A percentile compares a stretch with the other conserved stretches of the same genome.
Evolutionary conservation across 2,888 invertebrate species (phyloP).

Genomic region (Alloscopus bannaensis): DNA sequence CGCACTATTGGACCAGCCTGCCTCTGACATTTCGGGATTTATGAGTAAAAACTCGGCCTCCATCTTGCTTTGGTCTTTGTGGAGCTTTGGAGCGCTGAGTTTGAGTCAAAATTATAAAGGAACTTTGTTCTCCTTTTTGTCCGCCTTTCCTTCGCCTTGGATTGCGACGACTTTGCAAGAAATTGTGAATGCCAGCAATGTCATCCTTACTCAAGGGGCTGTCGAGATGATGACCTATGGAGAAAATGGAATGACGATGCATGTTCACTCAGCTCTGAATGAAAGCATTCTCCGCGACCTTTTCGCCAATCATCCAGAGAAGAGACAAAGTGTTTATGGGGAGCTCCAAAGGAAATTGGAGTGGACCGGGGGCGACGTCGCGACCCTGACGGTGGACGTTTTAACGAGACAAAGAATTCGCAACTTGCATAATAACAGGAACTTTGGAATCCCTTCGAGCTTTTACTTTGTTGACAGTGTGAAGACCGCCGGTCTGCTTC

Average conservation of each 20-base stretch:
- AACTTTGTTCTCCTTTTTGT: constrained; percentile 44
- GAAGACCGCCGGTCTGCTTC: background rate
- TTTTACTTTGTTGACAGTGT: constrained; percentile 31
- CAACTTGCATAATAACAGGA: constrained; percentile 24
- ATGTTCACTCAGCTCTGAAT: constrained; percentile 22
- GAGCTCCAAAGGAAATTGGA: constrained; percentile 1
- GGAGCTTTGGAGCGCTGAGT: constrained; percentile 36
- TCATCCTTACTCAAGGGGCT: constrained; percentile 13
- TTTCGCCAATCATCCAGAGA: background rate
- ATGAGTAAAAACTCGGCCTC: background rate
- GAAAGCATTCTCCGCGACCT: constrained; percentile 22
- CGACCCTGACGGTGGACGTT: constrained; percentile 1
- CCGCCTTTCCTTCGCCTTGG: constrained; percentile 29
- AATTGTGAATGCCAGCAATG: constrained; percentile 3
- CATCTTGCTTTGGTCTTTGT: constrained; percentile 22
- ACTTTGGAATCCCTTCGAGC: background rate
- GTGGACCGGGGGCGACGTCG: constrained; percentile 27
- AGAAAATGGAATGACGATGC: background rate
- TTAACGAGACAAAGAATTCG: constrained; percentile 1
- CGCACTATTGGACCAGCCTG: constrained; percentile 32
- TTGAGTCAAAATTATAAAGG: constrained; percentile 50
- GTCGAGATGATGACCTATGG: background rate
- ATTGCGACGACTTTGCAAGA: constrained; percentile 19
- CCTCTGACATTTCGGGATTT: background rate
- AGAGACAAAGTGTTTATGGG: constrained; percentile 11